Evolutionary conservation across 2,888 invertebrate species (phyloP), one percentile per base, ranked within the genome.

Genomic region (Acrobasis repandana): DNA sequence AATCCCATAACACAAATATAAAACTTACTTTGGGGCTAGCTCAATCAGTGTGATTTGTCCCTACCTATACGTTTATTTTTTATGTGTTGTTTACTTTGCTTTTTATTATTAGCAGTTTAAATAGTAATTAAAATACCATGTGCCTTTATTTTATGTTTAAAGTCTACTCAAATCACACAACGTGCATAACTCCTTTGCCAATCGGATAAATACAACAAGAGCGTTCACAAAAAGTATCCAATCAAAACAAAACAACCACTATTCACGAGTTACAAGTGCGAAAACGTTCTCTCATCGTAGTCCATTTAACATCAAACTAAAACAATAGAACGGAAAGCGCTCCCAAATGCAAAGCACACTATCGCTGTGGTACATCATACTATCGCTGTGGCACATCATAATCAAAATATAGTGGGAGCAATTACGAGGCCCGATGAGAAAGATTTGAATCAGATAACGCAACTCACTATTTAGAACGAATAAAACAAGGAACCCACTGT

Each of bases 301-400:
- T 49, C 20, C 14, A 20, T 48, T 38, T 47, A 48, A 34, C 47
- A 51, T 20, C 56, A 56, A 51, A 54, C 10, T 16, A 62, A 62
- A 63, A 68, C 65, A 67, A 63, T 67, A 57, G 63, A 57, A 61
- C 50, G 46, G 62, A 64, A 62, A 64, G 63, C 52, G 46, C 46
- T 38, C 60, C 57, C 28, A 61, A 64, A 52, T 56, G 46, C 56
- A 59, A 65, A 64, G 14, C 43, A 59, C 67, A 71, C 66, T 66
- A 68, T 69, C 66, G 64, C 66, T 63, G 63, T 61, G 61, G 67
- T 67, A 70, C 71, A 70, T 70, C 65, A 60, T 68, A 71, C 67
- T 66, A 68, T 69, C 66, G 63, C 66, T 64, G 63, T 62, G 61
- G 67, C 66, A 70, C 71, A 70, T 70, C 65, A 71, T 75, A 73